Base-by-base conservation (phyloP, 2,888 invertebrate genomes). In the Drosophila neotestacea region DNA sequence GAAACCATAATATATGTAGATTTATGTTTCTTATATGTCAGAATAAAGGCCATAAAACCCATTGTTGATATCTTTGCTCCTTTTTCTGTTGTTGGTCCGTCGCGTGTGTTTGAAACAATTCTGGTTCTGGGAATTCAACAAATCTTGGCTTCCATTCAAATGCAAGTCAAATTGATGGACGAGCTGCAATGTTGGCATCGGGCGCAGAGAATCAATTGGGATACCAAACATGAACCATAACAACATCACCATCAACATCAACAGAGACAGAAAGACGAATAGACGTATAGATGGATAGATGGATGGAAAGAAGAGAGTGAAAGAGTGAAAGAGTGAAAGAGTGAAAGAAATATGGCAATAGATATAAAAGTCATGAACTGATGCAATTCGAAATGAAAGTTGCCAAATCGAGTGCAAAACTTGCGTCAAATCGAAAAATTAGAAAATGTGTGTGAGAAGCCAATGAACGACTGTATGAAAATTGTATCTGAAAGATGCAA, bases 401-500 rank as follows among this genome's bases (percentile, higher is more conserved):
- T 77, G 85, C 77, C 77, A 79, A 75, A 73, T 79, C 69, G 75
- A 80, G 83, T 83, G 76, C 78, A 82, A 61, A 71, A 82, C 72
- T 79, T 86, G 86, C 84, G 84, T 86, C 84, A 86, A 81, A 68
- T 68, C 76, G 79, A 55, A 68, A 72, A 82, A 73, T 65, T 70
- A 72, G 74, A 44, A 68, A 77, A 68, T 70, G 66, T 77, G 73
- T 73, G 73, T 73, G 65, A 73, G 77, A 73, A 77, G 54, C 61
- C 41, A 64, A 70, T 59, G 58, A 66, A 73, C 59, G 61, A 41
- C n/a, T 42, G 51, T 36, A 51, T 9, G 22, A 47, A 64, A 46
- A 65, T 58, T 59, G 59, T 11, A 64, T 28, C 42, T 41, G 55
- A 67, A 39, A 63, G 64, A 50, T 56, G 34, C 28, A 16, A 10